Evolutionary conservation across 2,113 vertebrate species (phyloP).

Genomic region (Brachyistius frenatus): DNA sequence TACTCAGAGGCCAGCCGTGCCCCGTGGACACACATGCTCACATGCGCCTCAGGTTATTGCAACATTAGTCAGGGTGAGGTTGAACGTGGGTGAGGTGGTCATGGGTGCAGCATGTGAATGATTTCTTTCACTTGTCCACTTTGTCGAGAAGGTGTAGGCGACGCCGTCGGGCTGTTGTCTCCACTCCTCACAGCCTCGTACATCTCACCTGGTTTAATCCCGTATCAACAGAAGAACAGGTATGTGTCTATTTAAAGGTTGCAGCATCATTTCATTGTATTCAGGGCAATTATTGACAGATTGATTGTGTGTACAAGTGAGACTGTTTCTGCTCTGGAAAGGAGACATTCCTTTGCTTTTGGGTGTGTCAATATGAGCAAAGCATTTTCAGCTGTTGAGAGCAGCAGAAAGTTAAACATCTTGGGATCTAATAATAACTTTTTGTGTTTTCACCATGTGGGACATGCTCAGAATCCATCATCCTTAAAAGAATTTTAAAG

Average conservation of each 20-base stretch:
- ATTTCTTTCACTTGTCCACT: constrained; percentile 14
- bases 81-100: constrained; percentile 38
- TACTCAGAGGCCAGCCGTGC: constrained; percentile 55
- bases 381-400: constrained; percentile 66
- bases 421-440: constrained; percentile 61
- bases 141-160: constrained; percentile 14
- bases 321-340: constrained; percentile 51
- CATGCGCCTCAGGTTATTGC: constrained; percentile 66
- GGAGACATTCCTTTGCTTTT: constrained; percentile 68
- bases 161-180: constrained; percentile 20
- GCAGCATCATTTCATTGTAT: constrained; percentile 17
- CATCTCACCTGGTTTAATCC: constrained; percentile 28
- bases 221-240: constrained; percentile 53
- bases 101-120: constrained; percentile 35
- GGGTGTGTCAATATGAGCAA: constrained; percentile 71
- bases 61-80: constrained; percentile 63
- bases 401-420: constrained; percentile 66
- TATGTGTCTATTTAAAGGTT: constrained; percentile 57
- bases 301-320: constrained; percentile 45
- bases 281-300: constrained; percentile 63
- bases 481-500: constrained; percentile 10
- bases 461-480: neutral
- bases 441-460: constrained; percentile 43
- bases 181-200: neutral
- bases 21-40: constrained; percentile 59